Base-by-base conservation (phyloP, 2,888 invertebrate species). In the Ectemnius lituratus region DNA sequence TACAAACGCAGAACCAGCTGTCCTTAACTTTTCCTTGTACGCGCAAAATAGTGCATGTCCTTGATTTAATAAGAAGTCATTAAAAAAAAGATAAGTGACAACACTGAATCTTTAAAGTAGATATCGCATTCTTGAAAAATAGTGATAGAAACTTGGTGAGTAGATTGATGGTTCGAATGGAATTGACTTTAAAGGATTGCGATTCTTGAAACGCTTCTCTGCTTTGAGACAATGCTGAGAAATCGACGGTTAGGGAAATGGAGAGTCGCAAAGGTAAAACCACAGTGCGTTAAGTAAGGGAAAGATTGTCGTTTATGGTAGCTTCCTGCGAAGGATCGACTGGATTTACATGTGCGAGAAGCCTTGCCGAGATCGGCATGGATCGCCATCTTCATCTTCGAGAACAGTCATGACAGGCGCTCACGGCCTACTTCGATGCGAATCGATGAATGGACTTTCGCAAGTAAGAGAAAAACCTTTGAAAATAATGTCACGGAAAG, bases 141-240 rank as follows among this genome's bases (percentile, higher is more conserved):
- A 16, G 52, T 13, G 52, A 16, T 16, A 14, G 52, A 52, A 16
- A 52, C 52, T 52, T 16, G 14, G 4, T 11, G 14, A 4, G 16
- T 0, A 52, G 52, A 52, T 52, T 52, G 52, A 52, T 14, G 16
- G 13, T 14, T 16, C 52, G n/a, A 52, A 14, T 13, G 52, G 16
- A 13, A 6, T 13, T 16, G 52, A 14, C 52, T 52, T 52, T 16
- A 52, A 52, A 57, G 75, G 69, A 78, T 74, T 64, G 61, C 66
- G 70, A 73, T 71, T 61, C 71, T 72, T 61, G 52, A 23, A 61
- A 73, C 66, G 73, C 64, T 70, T 71, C 6, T 65, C 68, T 75
- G 64, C 75, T 64, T 27, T 70, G 69, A 28, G 62, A 82, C 81
- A 81, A 77, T 82, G 56, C 74, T 77, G 77, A 65, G 73, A 81